Evolutionary conservation across 2,888 invertebrate genomes (phyloP).

Genomic region (Lasioglossum morio): DNA sequence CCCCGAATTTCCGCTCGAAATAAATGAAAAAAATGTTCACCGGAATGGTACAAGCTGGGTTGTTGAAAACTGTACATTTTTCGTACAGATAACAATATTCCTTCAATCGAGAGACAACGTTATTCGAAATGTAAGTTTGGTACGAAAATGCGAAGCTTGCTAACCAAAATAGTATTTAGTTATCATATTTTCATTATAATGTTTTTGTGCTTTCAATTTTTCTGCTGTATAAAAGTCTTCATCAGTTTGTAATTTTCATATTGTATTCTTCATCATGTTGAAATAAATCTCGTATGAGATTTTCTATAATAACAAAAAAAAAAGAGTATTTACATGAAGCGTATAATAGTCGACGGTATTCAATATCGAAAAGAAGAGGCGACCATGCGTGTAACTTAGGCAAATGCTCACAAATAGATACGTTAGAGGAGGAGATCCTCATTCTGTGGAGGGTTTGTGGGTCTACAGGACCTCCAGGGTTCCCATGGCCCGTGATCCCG

Average conservation of each 20-base stretch:
- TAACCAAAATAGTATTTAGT: not conserved
- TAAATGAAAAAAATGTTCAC: not conserved
- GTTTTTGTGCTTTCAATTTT: too few relatives aligned
- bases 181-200: too few relatives aligned
- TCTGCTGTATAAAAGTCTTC: too few relatives aligned
- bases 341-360: not conserved
- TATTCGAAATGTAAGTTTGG: too few relatives aligned
- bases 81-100: not conserved
- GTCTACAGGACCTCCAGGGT: not conserved
- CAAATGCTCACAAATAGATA: not conserved
- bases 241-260: too few relatives aligned
- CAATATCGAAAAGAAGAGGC: not conserved
- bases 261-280: too few relatives aligned
- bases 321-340: not conserved
- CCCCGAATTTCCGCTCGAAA: not conserved
- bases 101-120: not conserved
- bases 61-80: not conserved
- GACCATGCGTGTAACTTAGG: not conserved
- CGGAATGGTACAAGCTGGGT: not conserved
- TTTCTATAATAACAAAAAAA: too few relatives aligned
- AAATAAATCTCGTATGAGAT: too few relatives aligned
- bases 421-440: not conserved
- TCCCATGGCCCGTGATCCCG: not conserved
- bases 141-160: too few relatives aligned
- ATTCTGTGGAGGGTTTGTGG: constrained; percentile 1